Evolutionary conservation across 2,888 invertebrate species (phyloP).

Genomic region (Piscicola geometra): DNA sequence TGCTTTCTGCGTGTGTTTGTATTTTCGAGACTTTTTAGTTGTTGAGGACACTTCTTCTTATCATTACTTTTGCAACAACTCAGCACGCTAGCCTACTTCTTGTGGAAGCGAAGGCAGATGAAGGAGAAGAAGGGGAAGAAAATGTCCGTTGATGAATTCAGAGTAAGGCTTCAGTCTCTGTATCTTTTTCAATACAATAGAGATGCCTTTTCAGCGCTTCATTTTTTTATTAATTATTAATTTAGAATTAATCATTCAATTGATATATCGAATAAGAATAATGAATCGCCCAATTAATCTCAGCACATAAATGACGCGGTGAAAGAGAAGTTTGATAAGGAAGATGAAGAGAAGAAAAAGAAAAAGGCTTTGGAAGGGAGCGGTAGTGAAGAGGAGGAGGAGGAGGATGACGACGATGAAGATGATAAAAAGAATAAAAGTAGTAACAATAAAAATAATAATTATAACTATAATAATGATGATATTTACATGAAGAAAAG

Average conservation of each 20-base stretch:
- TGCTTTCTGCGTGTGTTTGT: not conserved
- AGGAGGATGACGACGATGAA: not conserved
- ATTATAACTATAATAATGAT: not conserved
- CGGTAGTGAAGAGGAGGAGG: not conserved
- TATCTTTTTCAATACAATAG: too few species aligned
- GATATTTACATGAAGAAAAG: not conserved
- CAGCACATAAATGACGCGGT: not conserved
- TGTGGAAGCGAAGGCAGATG: not conserved
- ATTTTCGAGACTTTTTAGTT: too few species aligned
- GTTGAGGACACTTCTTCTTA: too few species aligned
- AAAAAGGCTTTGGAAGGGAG: not conserved
- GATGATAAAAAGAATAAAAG: not conserved
- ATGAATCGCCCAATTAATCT: not conserved
- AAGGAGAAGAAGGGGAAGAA: not conserved
- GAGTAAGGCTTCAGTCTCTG: not conserved
- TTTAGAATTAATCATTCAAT: not conserved
- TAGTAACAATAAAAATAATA: not conserved
- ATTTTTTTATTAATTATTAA: not conserved
- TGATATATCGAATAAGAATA: not conserved
- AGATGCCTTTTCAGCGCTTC: not conserved
- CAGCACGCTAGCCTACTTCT: too few species aligned
- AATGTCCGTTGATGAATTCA: constrained; percentile 5
- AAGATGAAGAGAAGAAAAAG: not conserved
- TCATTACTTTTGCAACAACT: too few species aligned
- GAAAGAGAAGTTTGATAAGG: constrained; percentile 1